Evolutionary conservation across 2,113 vertebrate genomes (phyloP), one percentile per base, ranked within the genome.

Genomic region (Malurus elegans): DNA sequence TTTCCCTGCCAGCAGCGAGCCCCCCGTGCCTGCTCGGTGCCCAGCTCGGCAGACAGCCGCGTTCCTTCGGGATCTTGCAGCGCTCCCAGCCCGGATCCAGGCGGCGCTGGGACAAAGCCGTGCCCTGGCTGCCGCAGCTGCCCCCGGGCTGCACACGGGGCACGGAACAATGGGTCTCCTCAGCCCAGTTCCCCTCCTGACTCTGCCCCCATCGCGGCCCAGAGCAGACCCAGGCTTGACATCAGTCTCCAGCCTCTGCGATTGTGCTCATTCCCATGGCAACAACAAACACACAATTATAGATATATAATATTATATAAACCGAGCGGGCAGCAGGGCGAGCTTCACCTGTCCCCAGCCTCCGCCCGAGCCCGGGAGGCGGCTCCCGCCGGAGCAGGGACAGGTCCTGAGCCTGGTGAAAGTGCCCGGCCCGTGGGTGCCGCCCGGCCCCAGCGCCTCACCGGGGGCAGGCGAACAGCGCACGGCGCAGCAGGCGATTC

Each of bases 241-340:
- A 96, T 92, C 86, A 88, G 66, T 8, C 79, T 62, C 79, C 61
- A 45, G 92, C 74, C 86, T 92, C 50, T 50, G 91, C 81, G 48
- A 76, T 20, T 26, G 80, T 53, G 76, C 88, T 92, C 73, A 97
- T 97, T 96, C 92, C 96, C 96, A 97, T 97, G 90, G 95, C 95
- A 97, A 97, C 96, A 40, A 88, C 90, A 93, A 93, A 91, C 89
- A 88, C 85, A 94, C 66, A 79, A 94, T 93, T 88, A 84, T 9
- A 89, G 79, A 86, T 86, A 87, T 93, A 97, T 94, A 94, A 96
- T 94, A 94, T 95, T 90, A 95, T 96, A 95, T 73, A 95, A 92
- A 94, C 14, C 78, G 18, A 64, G 84, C 7, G 25, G 92, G 93
- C 91, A 89, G 42, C 90, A 79, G 40, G 11, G 29, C 0, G 18